These are phyloP conservation scores for Cremastinae sp. DNA, from an alignment of 2,888 invertebrate genomes.

Conservation along the genomic window DNA sequence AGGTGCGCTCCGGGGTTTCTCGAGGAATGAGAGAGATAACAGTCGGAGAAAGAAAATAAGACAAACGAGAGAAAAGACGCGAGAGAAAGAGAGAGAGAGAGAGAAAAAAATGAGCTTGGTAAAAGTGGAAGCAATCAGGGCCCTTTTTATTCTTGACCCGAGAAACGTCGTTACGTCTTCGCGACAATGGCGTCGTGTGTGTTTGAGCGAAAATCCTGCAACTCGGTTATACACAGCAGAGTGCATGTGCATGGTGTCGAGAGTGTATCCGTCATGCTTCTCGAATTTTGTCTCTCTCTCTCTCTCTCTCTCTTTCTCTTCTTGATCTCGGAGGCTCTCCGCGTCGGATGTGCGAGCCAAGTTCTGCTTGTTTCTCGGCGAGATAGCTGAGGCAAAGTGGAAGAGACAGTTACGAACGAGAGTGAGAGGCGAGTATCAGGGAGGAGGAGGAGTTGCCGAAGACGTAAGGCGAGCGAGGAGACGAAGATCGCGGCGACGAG, in stretches of 20 bases:
- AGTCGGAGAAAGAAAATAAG: too few relatives aligned
- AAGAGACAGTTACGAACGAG: constrained; percentile 36
- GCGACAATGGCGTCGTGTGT: constrained; percentile 5
- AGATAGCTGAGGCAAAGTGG: constrained; percentile 28
- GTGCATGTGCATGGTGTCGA: neutral
- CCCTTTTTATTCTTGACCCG: constrained; percentile 4
- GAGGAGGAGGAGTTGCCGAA: constrained; percentile 44
- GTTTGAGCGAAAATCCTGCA: constrained; percentile 30
- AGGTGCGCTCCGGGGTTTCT: too few relatives aligned
- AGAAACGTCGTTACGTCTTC: constrained; percentile 12
- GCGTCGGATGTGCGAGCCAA: constrained; percentile 14
- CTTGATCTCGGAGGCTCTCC: neutral
- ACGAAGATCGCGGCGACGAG: constrained; percentile 25
- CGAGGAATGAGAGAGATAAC: too few relatives aligned
- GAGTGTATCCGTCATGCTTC: constrained; percentile 12
- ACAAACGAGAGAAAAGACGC: too few relatives aligned
- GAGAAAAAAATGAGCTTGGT: neutral
- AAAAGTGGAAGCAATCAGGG: neutral
- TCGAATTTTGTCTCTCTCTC: constrained; percentile 5
- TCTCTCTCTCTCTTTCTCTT: constrained; percentile 9
- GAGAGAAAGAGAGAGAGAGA: neutral
- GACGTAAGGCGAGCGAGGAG: constrained; percentile 50
- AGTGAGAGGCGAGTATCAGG: constrained; percentile 47
- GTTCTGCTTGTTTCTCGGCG: constrained; percentile 31
- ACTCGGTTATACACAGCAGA: constrained; percentile 5